A percentile compares a stretch with the other conserved stretches of the same genome.
These are phyloP conservation scores for Pomacea maculata DNA, from an alignment of 1,140 invertebrate genomes.

Conservation along the genomic window DNA sequence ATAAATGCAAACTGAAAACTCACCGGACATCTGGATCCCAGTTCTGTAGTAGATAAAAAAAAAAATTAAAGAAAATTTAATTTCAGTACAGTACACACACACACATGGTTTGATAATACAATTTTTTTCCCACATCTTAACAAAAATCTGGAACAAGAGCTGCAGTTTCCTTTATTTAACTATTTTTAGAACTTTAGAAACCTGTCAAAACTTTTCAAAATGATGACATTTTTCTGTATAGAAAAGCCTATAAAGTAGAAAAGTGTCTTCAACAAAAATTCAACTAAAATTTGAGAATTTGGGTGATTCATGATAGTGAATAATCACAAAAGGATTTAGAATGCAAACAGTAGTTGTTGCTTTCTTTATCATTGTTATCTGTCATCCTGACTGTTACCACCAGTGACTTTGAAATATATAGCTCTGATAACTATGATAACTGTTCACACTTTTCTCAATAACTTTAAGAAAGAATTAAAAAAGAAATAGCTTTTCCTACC, in stretches of 20 bases:
- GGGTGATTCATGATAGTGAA: too few species aligned
- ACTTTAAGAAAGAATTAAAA: too few species aligned
- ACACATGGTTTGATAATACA: too few species aligned
- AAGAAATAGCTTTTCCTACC: slow-evolving; percentile 37
- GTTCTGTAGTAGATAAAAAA: slow-evolving; percentile 69
- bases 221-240: too few species aligned
- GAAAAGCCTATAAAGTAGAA: too few species aligned
- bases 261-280: too few species aligned
- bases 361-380: neutral
- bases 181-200: too few species aligned
- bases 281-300: too few species aligned
- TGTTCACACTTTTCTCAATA: too few species aligned
- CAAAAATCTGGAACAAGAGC: neutral
- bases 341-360: too few species aligned
- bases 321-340: too few species aligned
- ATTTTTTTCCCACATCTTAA: neutral
- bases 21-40: slow-evolving; percentile 93
- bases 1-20: slow-evolving; percentile 15
- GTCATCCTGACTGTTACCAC: neutral
- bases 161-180: neutral
- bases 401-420: neutral
- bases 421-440: neutral
- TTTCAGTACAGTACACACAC: neutral
- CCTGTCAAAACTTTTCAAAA: too few species aligned
- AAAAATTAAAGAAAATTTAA: slow-evolving; percentile 15